A percentile compares a stretch with the other conserved stretches of the same genome.
These are phyloP conservation scores for Chlorops oryzae DNA, from an alignment of 1,140 invertebrate genomes.

Conservation along the genomic window DNA sequence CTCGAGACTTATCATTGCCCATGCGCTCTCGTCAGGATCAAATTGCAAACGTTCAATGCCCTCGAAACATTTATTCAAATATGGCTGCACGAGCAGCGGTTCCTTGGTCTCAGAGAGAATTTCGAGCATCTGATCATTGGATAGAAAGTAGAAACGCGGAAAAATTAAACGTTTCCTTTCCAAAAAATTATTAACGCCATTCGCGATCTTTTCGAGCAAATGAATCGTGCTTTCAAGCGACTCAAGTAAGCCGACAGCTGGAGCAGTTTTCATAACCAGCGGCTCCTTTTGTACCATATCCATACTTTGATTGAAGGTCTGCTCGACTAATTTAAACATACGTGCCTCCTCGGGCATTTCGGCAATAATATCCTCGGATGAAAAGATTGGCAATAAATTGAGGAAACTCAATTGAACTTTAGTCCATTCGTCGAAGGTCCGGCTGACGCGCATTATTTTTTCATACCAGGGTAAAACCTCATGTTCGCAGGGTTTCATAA, in stretches of 20 bases:
- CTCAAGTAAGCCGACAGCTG: conserved; percentile 66
- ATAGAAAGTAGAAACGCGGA: conserved; percentile 90
- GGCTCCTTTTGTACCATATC: conserved; percentile 62
- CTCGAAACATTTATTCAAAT: conserved; percentile 90
- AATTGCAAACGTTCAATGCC: conserved; percentile 68
- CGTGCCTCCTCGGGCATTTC: conserved; percentile 89
- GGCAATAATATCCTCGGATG: conserved; percentile 84
- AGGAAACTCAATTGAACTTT: conserved; percentile 84
- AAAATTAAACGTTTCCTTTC: conserved; percentile 89
- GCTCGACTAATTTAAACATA: conserved; percentile 69
- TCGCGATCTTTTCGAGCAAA: conserved; percentile 74
- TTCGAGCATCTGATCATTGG: conserved; percentile 92
- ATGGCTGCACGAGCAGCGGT: conserved; percentile 78
- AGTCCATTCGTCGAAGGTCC: conserved; percentile 80
- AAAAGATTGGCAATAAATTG: conserved; percentile 90
- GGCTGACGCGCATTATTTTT: conserved; percentile 68
- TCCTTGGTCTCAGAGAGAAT: conserved; percentile 91
- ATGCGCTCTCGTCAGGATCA: conserved; percentile 68
- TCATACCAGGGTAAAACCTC: conserved; percentile 79
- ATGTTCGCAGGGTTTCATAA: conserved; percentile 80
- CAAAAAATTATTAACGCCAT: conserved; percentile 83
- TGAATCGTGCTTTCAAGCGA: conserved; percentile 65
- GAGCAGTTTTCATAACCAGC: conserved; percentile 67
- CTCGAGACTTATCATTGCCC: conserved; percentile 80
- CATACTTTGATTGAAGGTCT: conserved; percentile 77